phyloP scores from a whole-genome alignment of 2,113 vertebrate genomes.

The Anolis carolinensis region DNA sequence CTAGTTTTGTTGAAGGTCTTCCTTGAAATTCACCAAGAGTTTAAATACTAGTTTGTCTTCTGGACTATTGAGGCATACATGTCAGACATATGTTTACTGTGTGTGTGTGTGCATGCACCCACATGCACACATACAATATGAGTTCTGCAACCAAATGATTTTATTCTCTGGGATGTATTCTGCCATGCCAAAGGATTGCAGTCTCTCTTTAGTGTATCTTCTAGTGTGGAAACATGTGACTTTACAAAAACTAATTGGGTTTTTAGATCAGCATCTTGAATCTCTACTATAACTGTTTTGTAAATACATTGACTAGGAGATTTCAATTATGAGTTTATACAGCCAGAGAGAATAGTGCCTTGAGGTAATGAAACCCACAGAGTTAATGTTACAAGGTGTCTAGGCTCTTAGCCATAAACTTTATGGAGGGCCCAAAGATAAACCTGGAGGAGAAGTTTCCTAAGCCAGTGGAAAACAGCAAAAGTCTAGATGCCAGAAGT shows the following conservation, averaged over 20 bases:
- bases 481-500: not conserved
- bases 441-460: not conserved
- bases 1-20: not conserved
- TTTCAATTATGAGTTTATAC: not conserved
- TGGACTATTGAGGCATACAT: not conserved
- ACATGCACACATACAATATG: too few species aligned
- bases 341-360: not conserved
- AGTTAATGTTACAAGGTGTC: not conserved
- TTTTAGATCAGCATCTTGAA: constrained; percentile 8
- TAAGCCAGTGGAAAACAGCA: not conserved
- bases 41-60: not conserved
- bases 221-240: not conserved
- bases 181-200: not conserved
- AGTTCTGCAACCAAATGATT: not conserved
- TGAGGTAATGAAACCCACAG: not conserved
- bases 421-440: not conserved
- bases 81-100: not conserved
- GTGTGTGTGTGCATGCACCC: too few species aligned
- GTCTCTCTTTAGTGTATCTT: not conserved
- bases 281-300: not conserved
- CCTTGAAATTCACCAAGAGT: not conserved
- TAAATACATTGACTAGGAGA: not conserved
- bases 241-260: not conserved
- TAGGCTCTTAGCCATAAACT: constrained; percentile 7
- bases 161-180: not conserved